Base-by-base conservation (phyloP, 2,113 vertebrate genomes). In the Andinoacara biseriatus region DNA sequence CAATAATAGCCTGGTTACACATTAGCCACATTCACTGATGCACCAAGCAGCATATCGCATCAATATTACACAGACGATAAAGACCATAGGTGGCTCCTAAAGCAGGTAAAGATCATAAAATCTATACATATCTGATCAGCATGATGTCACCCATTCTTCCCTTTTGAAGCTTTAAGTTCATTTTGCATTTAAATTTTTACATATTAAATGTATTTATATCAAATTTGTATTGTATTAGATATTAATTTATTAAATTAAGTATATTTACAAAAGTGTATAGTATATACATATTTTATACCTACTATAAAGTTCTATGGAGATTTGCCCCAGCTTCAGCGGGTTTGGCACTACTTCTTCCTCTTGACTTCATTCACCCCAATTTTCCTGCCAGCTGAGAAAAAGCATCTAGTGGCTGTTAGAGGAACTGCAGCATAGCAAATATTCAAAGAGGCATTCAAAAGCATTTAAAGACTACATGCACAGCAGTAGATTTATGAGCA, bases 1-100 rank as follows among this genome's bases (percentile, higher is more conserved):
- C 52, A 59, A 76, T 80, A 80, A 82, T 61, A 83, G 56, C 57
- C 40, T 35, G 17, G 10, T 67, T 83, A 24, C 24, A 75, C 22
- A 15, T 75, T 24, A 33, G 40, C 33, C 31, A 49, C 43, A 58
- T 74, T 65, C 62, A 58, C 43, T 56, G 43, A 61, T 17, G 61
- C 5, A 9, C 40, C 29, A 8, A 5, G 17, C 43, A 49, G 60
- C 26, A 35, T 49, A 60, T 49, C 52, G 24, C 58, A 82, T 63
- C 24, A 58, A 58, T 85, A 9, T 74, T 15, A 61, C 60, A 35
- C 11, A 31, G 1, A 22, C 52, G 22, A 74, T 46, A 29, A 10
- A 74, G 29, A 8, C 18, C 26, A 8, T 31, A 52, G 43, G 24
- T 52, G 43, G 65, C 26, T 52, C 65, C 17, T 0, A 20, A 20